A percentile compares a stretch with the other conserved stretches of the same genome.
These are phyloP conservation scores for Argya squamiceps DNA, from an alignment of 2,797 vertebrate genomes.

Conservation along the genomic window DNA sequence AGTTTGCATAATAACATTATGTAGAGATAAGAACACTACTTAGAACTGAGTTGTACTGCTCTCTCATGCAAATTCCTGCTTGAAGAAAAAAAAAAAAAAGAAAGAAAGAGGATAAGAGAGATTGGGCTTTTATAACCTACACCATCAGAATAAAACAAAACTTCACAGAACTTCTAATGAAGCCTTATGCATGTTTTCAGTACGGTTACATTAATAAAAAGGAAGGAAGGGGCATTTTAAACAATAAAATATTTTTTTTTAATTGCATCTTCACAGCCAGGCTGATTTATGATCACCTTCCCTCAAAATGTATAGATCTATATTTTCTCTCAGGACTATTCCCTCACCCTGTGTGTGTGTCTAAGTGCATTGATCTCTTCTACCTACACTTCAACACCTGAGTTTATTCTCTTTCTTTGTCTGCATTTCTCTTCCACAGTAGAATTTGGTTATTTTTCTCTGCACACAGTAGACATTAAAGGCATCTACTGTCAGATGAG, in stretches of 20 bases:
- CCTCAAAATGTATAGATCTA: neutral
- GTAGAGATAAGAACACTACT: neutral
- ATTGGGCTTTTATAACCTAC: neutral
- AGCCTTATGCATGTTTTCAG: neutral
- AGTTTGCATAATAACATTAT: neutral
- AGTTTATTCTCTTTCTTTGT: neutral
- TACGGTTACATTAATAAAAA: neutral
- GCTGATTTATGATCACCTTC: neutral
- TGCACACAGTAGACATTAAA: neutral
- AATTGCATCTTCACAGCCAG: neutral
- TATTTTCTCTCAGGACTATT: neutral
- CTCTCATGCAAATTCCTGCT: neutral
- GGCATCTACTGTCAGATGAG: neutral
- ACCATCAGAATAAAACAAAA: neutral
- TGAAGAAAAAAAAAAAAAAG: neutral
- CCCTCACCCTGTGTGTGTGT: neutral
- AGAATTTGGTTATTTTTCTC: neutral
- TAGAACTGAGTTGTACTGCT: neutral
- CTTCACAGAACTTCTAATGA: neutral
- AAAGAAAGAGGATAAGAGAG: neutral
- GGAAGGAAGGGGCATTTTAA: neutral
- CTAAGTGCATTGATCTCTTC: neutral
- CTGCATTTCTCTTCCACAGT: neutral
- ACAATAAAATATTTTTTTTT: neutral
- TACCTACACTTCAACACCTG: neutral